These are phyloP conservation scores for Amphimallon solstitiale DNA, from an alignment of 2,888 invertebrate species.

Conservation along the genomic window DNA sequence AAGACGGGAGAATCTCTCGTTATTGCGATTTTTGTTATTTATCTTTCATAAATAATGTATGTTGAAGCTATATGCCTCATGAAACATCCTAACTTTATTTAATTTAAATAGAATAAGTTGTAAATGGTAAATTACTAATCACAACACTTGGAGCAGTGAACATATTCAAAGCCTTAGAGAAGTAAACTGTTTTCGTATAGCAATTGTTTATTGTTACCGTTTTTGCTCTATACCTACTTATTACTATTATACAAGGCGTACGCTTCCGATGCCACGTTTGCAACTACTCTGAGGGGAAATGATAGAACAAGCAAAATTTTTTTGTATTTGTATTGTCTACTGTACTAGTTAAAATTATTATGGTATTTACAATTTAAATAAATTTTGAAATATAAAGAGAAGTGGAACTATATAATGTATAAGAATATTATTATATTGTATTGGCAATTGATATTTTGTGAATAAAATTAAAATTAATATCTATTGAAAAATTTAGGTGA, in stretches of 20 bases:
- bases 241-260: conserved; percentile 9
- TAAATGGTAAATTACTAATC: neutral
- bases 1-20: no score
- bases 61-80: no score
- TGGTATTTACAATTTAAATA: conserved; percentile 21
- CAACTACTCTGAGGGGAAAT: neutral
- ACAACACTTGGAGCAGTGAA: neutral
- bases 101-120: neutral
- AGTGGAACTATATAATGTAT: conserved; percentile 23
- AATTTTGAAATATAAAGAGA: conserved; percentile 12
- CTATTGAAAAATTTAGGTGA: conserved; percentile 31
- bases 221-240: conserved; percentile 5
- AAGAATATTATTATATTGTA: conserved; percentile 2
- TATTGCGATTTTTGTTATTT: no score
- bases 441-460: conserved; percentile 20
- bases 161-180: conserved; percentile 1
- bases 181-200: neutral
- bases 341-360: conserved; percentile 12
- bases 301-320: neutral
- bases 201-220: conserved; percentile 12
- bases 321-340: conserved; percentile 1
- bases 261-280: conserved; percentile 24
- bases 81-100: neutral
- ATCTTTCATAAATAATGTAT: no score
- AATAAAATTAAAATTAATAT: conserved; percentile 12